phyloP scores from a whole-genome alignment of 2,113 vertebrate genomes.

The Aplodontia rufa region DNA sequence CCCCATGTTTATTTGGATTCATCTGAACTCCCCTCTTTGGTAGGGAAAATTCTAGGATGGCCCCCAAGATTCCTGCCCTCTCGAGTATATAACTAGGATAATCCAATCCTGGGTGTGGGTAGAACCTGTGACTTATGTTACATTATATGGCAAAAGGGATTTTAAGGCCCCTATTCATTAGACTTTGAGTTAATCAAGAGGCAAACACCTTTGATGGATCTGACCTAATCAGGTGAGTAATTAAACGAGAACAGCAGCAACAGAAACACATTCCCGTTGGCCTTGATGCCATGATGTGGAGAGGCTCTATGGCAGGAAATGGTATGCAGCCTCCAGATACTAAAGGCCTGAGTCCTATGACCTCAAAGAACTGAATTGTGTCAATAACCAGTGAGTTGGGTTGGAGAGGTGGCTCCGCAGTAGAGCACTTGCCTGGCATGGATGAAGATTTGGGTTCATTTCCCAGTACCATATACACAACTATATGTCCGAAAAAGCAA shows the following conservation, averaged over 20 bases:
- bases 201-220: neutral
- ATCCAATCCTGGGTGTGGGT: neutral
- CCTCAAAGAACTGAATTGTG: neutral
- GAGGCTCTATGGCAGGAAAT: neutral
- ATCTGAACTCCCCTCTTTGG: constrained; percentile 55
- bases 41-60: neutral
- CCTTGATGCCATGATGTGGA: neutral
- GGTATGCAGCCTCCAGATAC: neutral
- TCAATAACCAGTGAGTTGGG: neutral
- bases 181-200: constrained; percentile 20
- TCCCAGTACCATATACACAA: too few relatives aligned
- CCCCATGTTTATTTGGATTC: constrained; percentile 82
- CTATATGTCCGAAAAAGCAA: too few relatives aligned
- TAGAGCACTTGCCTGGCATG: too few relatives aligned
- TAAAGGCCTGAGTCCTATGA: neutral
- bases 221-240: neutral
- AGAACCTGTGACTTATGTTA: neutral
- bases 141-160: neutral
- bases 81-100: neutral
- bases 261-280: neutral
- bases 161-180: neutral
- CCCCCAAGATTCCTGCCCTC: neutral
- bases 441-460: too few relatives aligned
- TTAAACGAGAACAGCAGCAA: constrained; percentile 22
- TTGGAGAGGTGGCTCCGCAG: too few relatives aligned